phyloP scores from a whole-genome alignment of 1,140 invertebrate genomes.

The Druon quercuslanigerum region DNA sequence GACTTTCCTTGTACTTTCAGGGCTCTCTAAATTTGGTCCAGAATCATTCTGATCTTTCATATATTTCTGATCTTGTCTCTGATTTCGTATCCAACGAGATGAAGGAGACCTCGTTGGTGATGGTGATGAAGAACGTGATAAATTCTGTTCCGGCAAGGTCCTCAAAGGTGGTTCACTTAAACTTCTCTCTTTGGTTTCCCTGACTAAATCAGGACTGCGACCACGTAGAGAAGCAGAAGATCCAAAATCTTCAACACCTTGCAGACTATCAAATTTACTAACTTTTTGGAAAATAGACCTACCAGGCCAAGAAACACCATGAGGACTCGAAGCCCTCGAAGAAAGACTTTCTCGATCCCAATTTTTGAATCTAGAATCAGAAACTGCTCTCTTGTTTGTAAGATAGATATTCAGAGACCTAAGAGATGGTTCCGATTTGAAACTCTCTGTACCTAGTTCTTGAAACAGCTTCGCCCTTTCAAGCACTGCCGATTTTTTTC shows the following conservation, averaged over 20 bases:
- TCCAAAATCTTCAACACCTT: constrained; percentile 62
- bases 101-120: constrained; percentile 80
- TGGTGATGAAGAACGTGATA: constrained; percentile 74
- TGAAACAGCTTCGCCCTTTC: constrained; percentile 81
- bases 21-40: constrained; percentile 36
- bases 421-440: constrained; percentile 76
- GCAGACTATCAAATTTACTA: constrained; percentile 68
- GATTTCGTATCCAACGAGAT: constrained; percentile 79
- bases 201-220: constrained; percentile 61
- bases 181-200: constrained; percentile 67
- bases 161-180: constrained; percentile 72
- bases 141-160: constrained; percentile 46
- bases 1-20: constrained; percentile 62
- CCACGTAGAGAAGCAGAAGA: constrained; percentile 57
- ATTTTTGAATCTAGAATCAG: constrained; percentile 82
- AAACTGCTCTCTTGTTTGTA: constrained; percentile 82
- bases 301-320: constrained; percentile 59
- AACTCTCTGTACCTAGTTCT: constrained; percentile 68
- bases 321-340: constrained; percentile 72
- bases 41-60: no score
- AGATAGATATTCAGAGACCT: constrained; percentile 80
- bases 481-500: constrained; percentile 76
- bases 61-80: constrained; percentile 58
- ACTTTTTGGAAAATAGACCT: constrained; percentile 66
- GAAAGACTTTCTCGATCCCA: constrained; percentile 78